phyloP scores from a whole-genome alignment of 2,797 vertebrate species.

The Enteromius treurensis region DNA sequence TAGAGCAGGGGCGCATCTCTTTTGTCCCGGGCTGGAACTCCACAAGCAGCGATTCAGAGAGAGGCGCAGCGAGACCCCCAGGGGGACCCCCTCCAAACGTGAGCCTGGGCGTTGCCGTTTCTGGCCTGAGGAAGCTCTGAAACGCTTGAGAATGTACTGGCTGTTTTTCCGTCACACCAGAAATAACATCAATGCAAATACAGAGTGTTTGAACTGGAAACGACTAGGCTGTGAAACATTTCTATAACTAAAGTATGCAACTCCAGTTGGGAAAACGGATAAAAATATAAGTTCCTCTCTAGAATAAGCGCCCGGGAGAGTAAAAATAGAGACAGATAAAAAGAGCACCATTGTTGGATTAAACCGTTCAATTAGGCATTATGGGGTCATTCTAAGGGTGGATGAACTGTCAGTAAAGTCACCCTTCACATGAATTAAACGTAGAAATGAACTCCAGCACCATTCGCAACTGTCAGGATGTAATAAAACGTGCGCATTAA shows the following conservation, averaged over 20 bases:
- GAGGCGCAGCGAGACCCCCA: slow-evolving; percentile 25
- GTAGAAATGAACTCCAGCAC: neutral
- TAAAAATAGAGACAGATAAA: slow-evolving; percentile 8
- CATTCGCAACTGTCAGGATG: neutral
- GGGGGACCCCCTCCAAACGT: slow-evolving; percentile 40
- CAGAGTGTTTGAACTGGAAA: slow-evolving; percentile 2
- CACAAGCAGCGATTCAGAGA: slow-evolving; percentile 27
- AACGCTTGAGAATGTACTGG: slow-evolving; percentile 49
- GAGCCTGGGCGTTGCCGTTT: slow-evolving; percentile 50
- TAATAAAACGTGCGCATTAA: neutral
- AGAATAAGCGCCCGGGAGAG: neutral
- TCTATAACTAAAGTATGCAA: neutral
- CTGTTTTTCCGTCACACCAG: slow-evolving; percentile 40
- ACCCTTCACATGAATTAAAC: neutral
- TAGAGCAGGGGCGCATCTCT: slow-evolving; percentile 35
- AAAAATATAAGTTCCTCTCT: neutral
- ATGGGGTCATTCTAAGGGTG: slow-evolving; percentile 25
- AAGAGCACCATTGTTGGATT: neutral
- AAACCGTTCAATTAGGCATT: slow-evolving; percentile 13
- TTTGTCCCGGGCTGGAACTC: slow-evolving; percentile 34
- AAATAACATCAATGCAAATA: slow-evolving; percentile 28
- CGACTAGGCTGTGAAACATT: slow-evolving; percentile 15
- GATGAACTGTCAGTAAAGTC: slow-evolving; percentile 1
- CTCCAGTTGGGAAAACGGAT: neutral
- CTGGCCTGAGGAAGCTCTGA: slow-evolving; percentile 41